Conservation (phyloP, 1,140 invertebrate genomes). For the Trachymyrmex cornetzi region DNA sequence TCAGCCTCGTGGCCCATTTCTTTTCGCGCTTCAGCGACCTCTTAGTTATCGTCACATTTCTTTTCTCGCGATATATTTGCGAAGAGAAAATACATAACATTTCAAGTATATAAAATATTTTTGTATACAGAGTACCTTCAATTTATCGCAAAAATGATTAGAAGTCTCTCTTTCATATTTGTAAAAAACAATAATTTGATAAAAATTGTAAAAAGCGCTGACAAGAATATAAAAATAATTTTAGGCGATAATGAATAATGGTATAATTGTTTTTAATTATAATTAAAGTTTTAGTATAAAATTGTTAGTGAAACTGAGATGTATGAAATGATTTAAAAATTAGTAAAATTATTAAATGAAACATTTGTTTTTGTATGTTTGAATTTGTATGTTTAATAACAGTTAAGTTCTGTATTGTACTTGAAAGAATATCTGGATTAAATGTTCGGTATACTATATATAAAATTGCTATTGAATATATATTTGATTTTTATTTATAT, state of each 20-base stretch:
- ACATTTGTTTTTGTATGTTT: background rate
- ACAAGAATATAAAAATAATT: background rate
- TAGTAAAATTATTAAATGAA: background rate
- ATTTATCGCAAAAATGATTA: background rate
- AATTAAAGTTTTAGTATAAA: background rate
- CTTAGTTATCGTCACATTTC: slow-evolving; percentile 6
- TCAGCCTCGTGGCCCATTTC: slow-evolving; percentile 63
- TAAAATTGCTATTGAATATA: slow-evolving; percentile 43
- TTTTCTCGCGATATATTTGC: slow-evolving; percentile 13
- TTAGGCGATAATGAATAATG: background rate
- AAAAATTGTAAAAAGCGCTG: background rate
- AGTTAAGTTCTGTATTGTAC: background rate
- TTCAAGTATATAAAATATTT: background rate
- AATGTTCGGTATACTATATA: background rate
- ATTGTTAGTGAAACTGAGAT: background rate
- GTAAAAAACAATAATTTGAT: background rate
- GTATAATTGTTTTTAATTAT: background rate
- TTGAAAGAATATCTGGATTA: background rate
- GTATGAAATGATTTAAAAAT: background rate
- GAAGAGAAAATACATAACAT: background rate
- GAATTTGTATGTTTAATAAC: background rate
- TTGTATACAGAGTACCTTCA: background rate
- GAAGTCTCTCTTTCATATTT: background rate
- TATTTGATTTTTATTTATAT: slow-evolving; percentile 34
- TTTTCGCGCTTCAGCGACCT: slow-evolving; percentile 26